Conservation (phyloP, 2,888 invertebrate species). For the Baccha elongata region DNA sequence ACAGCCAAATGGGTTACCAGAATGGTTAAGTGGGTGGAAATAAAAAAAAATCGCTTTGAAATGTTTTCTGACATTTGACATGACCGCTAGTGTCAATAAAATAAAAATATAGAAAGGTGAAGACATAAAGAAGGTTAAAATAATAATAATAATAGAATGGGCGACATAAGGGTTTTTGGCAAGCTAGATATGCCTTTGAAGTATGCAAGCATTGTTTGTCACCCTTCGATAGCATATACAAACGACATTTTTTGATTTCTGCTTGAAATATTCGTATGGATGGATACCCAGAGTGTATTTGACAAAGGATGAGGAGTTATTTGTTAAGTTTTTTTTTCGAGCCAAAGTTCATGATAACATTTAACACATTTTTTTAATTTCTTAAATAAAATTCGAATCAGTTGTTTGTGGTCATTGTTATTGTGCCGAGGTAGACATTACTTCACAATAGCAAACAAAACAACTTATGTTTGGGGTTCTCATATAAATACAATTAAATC, state of each 20-base stretch:
- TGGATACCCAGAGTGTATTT: background rate
- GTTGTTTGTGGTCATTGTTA: too few relatives aligned
- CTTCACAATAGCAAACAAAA: too few relatives aligned
- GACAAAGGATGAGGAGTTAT: background rate
- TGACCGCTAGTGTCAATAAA: conserved; percentile 68
- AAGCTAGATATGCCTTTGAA: conserved; percentile 1
- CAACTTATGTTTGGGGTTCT: too few relatives aligned
- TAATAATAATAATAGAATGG: background rate
- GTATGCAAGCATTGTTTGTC: background rate
- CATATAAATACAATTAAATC: too few relatives aligned
- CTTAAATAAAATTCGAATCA: too few relatives aligned
- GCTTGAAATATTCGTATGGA: background rate
- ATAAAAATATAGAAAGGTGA: conserved; percentile 41
- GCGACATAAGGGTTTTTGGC: conserved; percentile 38
- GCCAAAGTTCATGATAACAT: too few relatives aligned
- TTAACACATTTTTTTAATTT: too few relatives aligned
- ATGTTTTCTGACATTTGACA: conserved; percentile 67
- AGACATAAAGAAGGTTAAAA: conserved; percentile 28
- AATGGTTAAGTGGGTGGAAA: conserved; percentile 57
- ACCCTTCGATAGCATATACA: background rate
- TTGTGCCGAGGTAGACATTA: too few relatives aligned
- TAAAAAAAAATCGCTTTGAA: conserved; percentile 36
- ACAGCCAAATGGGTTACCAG: conserved; percentile 59
- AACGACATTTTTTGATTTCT: conserved; percentile 2
- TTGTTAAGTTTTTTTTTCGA: too few relatives aligned